Conservation (phyloP, 2,797 vertebrate species). For the Amphiprion clarkii region DNA sequence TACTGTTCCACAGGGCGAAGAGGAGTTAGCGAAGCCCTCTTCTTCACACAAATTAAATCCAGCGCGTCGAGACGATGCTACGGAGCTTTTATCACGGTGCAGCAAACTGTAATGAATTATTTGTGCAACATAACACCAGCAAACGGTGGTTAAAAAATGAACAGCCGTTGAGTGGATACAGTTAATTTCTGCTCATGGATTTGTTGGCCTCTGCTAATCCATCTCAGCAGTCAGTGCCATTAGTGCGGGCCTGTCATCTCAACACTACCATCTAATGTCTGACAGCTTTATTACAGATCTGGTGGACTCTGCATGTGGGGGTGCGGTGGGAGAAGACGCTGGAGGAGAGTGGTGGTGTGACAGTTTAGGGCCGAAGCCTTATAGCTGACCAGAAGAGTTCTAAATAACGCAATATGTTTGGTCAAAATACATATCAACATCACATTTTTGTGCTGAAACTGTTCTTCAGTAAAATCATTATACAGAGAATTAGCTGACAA, state of each 20-base stretch:
- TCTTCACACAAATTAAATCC: constrained; percentile 70
- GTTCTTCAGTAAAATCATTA: not conserved
- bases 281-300: constrained; percentile 62
- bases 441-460: not conserved
- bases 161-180: constrained; percentile 58
- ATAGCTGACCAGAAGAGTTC: not conserved
- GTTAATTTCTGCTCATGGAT: constrained; percentile 71
- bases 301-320: not conserved
- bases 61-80: constrained; percentile 48
- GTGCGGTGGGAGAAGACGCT: not conserved
- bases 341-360: not conserved
- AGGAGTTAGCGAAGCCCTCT: constrained; percentile 48
- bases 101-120: constrained; percentile 70
- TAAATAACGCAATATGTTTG: not conserved
- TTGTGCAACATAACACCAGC: constrained; percentile 50
- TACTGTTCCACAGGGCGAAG: constrained; percentile 51
- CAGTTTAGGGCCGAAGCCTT: constrained; percentile 21
- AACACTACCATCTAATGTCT: constrained; percentile 85
- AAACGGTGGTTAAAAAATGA: constrained; percentile 62
- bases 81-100: constrained; percentile 61
- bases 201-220: constrained; percentile 60
- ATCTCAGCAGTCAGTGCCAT: constrained; percentile 45
- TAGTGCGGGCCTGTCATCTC: constrained; percentile 59
- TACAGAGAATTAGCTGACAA: not conserved
- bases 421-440: not conserved